A percentile compares a stretch with the other conserved stretches of the same genome.
These are phyloP conservation scores for Leptobrachium ailaonicum DNA, from an alignment of 2,113 vertebrate genomes.

Conservation along the genomic window DNA sequence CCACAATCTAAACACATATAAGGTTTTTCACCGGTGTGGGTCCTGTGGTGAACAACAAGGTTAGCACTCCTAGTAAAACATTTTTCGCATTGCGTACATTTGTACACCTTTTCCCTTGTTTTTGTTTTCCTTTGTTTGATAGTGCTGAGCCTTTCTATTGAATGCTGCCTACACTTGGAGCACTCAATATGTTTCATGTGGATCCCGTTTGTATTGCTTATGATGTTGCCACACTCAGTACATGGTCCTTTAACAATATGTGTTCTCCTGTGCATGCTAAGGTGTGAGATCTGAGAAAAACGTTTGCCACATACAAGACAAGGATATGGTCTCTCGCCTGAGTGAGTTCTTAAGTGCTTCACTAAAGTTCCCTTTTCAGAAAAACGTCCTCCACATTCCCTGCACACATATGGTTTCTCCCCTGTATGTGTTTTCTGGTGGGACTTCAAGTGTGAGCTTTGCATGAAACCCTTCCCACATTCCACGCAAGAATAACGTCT, in stretches of 20 bases:
- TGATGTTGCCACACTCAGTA: conserved; percentile 9
- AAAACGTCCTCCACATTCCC: neutral
- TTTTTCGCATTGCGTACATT: conserved; percentile 24
- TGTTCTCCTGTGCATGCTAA: neutral
- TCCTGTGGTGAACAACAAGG: conserved; percentile 28
- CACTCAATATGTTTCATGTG: neutral
- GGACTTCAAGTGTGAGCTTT: neutral
- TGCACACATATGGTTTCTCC: conserved; percentile 1
- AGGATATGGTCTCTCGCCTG: conserved; percentile 1
- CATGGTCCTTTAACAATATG: neutral
- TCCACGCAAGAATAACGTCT: neutral
- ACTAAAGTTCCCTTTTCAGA: neutral
- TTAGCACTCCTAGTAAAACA: conserved; percentile 22
- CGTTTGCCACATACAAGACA: conserved; percentile 1
- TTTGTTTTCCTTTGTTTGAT: neutral
- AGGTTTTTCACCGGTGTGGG: conserved; percentile 21
- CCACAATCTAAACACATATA: conserved; percentile 19
- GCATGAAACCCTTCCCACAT: neutral
- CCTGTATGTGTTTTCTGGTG: conserved; percentile 17
- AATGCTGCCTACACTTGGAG: neutral
- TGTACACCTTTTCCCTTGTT: conserved; percentile 8
- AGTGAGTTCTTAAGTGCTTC: conserved; percentile 22
- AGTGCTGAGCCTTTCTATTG: neutral
- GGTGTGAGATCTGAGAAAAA: conserved; percentile 12
- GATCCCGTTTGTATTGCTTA: neutral